Evolutionary conservation across 1,140 invertebrate species (phyloP).

Genomic region (Eueides isabella): DNA sequence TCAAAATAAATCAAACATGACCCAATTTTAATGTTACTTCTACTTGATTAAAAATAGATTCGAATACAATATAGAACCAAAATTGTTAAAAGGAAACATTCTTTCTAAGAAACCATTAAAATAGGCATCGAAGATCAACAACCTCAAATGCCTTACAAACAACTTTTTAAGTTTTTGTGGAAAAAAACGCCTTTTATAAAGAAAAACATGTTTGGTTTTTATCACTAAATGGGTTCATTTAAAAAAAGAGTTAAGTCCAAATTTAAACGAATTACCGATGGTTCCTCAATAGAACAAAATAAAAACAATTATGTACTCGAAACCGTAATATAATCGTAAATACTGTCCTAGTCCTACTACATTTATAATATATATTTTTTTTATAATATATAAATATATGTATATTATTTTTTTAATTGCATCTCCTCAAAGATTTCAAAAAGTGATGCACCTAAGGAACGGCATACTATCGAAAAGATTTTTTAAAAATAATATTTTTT

Average conservation of each 20-base stretch:
- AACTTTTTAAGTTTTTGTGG: not conserved
- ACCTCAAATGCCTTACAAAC: not conserved
- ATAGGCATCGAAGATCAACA: not conserved
- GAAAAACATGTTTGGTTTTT: slow-evolving; percentile 8
- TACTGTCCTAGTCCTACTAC: no score
- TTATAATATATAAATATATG: no score
- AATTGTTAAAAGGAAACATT: not conserved
- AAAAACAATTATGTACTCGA: not conserved
- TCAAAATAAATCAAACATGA: not conserved
- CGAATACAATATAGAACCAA: not conserved
- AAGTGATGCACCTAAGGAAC: no score
- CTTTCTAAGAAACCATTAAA: slow-evolving; percentile 4
- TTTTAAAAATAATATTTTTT: no score
- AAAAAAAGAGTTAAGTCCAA: not conserved
- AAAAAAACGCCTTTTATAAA: not conserved
- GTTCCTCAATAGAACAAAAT: not conserved
- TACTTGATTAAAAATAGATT: not conserved
- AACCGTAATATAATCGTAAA: no score
- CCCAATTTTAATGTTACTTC: not conserved
- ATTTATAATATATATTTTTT: no score
- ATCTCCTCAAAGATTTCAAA: no score
- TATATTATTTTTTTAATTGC: no score
- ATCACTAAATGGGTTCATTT: not conserved
- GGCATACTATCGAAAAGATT: no score
- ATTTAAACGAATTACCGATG: not conserved